Evolutionary conservation across 2,113 vertebrate genomes (phyloP), one percentile per base, ranked within the genome.

Genomic region (Himantopus leucocephalus): DNA sequence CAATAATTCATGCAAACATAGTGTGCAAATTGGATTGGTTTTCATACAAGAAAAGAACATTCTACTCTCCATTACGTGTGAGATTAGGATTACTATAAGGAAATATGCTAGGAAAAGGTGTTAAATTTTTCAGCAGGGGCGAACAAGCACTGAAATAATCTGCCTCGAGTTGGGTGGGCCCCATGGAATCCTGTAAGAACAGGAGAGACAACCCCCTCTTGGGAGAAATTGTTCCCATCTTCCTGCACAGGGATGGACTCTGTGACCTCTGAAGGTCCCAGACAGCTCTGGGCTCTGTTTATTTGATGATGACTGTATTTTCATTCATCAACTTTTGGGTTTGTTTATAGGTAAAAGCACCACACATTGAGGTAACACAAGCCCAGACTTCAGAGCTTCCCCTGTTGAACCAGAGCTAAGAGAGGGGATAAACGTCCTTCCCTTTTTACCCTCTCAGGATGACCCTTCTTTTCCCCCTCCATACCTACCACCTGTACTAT

Each of bases 111-210:
- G n/a, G 34, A 72, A 48, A 59, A 59, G 37, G 10, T 64, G n/a
- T 77, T 41, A 24, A 34, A 3, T 32, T 75, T 64, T 79, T 82
- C 52, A 50, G 22, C 29, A 72, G 15, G 39, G 21, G 3, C 55
- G 43, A 63, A 45, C 4, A 29, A 67, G 12, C 24, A 15, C 41
- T 60, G 72, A 23, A 56, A 21, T 45, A 48, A 47, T 14, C 35
- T 71, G 9, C 19, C 47, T 56, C 0, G 0, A 29, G 3, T 2
- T 55, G 41, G 19, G 18, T 67, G 85, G 26, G 12, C 84, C n/a
- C 22, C 3, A 0, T 14, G 30, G 60, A 43, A 81, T 12, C 32
- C 45, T 74, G 16, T 37, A 84, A 52, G 64, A 62, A 14, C 14
- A 68, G 48, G 19, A 0, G 0, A 20, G 53, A 55, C 9, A 63